phyloP scores from a whole-genome alignment of 1,140 invertebrate species.

The Melipona quadrifasciata region DNA sequence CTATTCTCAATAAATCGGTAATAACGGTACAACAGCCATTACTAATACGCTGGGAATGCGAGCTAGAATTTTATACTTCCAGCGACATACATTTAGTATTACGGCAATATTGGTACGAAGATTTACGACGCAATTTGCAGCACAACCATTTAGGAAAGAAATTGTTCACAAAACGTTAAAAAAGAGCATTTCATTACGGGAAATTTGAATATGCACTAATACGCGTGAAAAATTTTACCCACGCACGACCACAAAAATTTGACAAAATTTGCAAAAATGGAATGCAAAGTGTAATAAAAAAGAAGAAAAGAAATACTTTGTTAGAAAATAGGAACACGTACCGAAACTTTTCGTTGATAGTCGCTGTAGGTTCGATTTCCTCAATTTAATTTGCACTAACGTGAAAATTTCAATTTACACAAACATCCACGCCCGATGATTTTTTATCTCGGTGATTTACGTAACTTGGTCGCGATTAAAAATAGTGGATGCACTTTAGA shows the following conservation, averaged over 20 bases:
- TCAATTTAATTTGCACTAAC: no score
- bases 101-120: neutral
- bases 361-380: no score
- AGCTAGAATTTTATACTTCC: slow-evolving; percentile 20
- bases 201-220: no score
- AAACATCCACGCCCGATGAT: neutral
- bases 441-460: neutral
- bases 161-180: neutral
- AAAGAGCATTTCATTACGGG: neutral
- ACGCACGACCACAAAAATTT: no score
- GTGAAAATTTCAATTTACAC: neutral
- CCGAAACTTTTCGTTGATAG: no score
- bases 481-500: neutral
- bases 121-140: neutral
- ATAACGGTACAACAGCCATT: slow-evolving; percentile 33
- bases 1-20: slow-evolving; percentile 41
- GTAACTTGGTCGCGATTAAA: neutral
- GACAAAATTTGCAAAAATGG: no score
- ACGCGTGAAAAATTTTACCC: no score
- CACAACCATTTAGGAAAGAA: no score
- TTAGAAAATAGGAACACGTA: no score
- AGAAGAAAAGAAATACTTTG: no score
- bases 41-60: slow-evolving; percentile 25
- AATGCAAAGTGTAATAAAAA: no score
- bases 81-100: neutral